Conservation (phyloP, 2,113 vertebrate species). For the Turnix velox region DNA sequence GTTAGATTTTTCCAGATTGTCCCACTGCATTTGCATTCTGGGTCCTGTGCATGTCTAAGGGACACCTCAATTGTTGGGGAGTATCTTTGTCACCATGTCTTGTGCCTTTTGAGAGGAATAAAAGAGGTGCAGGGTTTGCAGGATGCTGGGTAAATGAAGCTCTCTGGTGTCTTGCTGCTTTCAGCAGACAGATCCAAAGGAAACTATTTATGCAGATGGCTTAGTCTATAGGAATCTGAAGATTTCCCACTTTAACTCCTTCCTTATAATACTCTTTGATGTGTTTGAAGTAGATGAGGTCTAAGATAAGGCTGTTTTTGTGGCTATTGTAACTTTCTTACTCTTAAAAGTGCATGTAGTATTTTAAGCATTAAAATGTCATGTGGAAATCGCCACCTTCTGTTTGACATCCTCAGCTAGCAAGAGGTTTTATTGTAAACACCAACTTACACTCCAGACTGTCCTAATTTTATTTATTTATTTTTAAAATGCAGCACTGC, state of each 20-base stretch:
- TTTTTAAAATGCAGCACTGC: background rate
- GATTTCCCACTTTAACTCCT: background rate
- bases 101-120: background rate
- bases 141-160: background rate
- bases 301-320: background rate
- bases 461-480: background rate
- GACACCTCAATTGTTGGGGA: background rate
- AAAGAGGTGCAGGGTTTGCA: background rate
- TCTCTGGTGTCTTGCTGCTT: background rate
- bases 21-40: background rate
- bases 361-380: background rate
- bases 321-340: background rate
- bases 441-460: background rate
- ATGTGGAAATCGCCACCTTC: background rate
- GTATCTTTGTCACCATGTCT: background rate
- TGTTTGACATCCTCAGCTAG: background rate
- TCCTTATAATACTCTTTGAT: background rate
- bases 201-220: background rate
- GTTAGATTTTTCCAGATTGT: background rate
- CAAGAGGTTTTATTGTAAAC: background rate
- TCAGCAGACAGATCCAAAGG: background rate
- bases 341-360: background rate
- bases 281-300: background rate
- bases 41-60: background rate
- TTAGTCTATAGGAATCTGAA: background rate